phyloP scores from a whole-genome alignment of 1,140 invertebrate genomes.

The Drosophila lacteicornis region DNA sequence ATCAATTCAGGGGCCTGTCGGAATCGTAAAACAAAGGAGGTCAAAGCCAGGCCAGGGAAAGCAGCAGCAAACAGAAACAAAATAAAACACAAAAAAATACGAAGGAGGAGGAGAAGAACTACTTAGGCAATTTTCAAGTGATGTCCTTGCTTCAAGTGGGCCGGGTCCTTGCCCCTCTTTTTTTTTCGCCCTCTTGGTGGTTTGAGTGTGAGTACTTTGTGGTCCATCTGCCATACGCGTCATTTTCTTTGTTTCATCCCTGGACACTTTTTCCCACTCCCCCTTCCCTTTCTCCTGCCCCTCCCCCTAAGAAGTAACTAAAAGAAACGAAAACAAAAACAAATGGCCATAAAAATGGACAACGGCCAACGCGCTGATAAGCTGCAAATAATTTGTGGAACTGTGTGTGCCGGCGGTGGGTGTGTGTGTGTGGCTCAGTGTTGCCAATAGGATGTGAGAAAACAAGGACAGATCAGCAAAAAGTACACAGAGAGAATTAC shows the following conservation, averaged over 20 bases:
- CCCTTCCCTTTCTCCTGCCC: neutral
- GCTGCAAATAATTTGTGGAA: constrained; percentile 80
- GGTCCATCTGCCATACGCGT: constrained; percentile 59
- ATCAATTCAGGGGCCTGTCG: constrained; percentile 45
- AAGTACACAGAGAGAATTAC: neutral
- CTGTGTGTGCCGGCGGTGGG: constrained; percentile 15
- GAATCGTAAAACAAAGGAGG: constrained; percentile 46
- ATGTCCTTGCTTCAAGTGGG: constrained; percentile 71
- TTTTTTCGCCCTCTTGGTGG: neutral
- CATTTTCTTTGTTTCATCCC: constrained; percentile 28
- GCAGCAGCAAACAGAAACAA: constrained; percentile 30
- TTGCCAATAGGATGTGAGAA: neutral
- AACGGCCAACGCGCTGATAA: constrained; percentile 78
- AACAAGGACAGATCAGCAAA: neutral
- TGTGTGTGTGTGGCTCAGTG: constrained; percentile 7
- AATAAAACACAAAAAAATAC: constrained; percentile 36
- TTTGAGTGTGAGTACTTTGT: constrained; percentile 49
- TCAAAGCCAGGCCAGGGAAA: constrained; percentile 10
- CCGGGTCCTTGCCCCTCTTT: constrained; percentile 15
- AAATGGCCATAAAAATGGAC: constrained; percentile 80
- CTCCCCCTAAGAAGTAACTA: constrained; percentile 56
- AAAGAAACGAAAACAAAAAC: constrained; percentile 77
- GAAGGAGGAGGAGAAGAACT: constrained; percentile 53
- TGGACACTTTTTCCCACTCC: neutral
- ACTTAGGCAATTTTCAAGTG: constrained; percentile 83